A percentile compares a stretch with the other conserved stretches of the same genome.
phyloP scores from a whole-genome alignment of 2,888 invertebrate genomes.

The Eutolmus rufibarbis region DNA sequence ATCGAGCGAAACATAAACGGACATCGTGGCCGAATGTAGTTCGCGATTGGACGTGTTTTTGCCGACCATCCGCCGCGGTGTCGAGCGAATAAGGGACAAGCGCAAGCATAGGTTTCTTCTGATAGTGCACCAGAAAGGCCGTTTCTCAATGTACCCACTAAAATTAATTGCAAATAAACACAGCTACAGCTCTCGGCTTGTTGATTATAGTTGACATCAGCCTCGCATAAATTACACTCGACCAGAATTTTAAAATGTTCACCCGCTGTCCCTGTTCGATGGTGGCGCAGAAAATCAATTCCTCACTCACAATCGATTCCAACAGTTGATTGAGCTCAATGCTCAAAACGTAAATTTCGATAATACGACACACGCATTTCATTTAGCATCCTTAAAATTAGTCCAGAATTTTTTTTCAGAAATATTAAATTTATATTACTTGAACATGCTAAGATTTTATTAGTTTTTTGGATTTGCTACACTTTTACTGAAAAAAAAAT shows the following conservation, averaged over 20 bases:
- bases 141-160: not conserved
- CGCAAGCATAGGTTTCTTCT: not conserved
- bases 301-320: not conserved
- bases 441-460: no score
- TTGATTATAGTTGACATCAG: constrained; percentile 26
- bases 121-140: not conserved
- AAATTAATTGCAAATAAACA: constrained; percentile 6
- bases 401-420: no score
- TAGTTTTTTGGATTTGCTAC: no score
- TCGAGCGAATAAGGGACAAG: not conserved
- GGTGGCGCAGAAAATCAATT: constrained; percentile 19
- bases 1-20: not conserved
- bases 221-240: constrained; percentile 2
- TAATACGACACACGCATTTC: no score
- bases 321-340: not conserved
- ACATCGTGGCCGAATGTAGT: constrained; percentile 1
- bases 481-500: no score
- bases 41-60: not conserved
- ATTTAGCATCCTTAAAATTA: no score
- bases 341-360: no score
- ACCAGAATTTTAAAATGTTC: constrained; percentile 3
- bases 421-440: no score
- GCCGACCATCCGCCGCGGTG: not conserved
- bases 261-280: not conserved
- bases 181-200: not conserved